Percentiles rank a stretch among this genome's conserved stretches.
phyloP scores from a whole-genome alignment of 1,140 invertebrate genomes.

The Notospermus geniculatus region DNA sequence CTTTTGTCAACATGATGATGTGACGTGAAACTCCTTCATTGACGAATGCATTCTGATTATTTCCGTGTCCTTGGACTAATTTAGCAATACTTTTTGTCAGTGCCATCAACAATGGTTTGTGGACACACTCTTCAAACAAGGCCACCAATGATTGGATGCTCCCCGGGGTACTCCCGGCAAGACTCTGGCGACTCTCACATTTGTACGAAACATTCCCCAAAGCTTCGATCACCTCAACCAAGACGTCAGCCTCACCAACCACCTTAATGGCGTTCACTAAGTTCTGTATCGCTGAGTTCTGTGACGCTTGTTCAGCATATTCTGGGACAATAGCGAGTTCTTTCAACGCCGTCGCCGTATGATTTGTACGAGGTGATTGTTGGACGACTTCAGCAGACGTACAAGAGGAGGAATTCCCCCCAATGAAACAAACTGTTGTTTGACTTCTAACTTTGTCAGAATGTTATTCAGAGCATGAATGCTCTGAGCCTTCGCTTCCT shows the following conservation, averaged over 20 bases:
- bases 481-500: constrained; percentile 39
- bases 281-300: constrained; percentile 18
- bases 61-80: constrained; percentile 31
- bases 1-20: constrained; percentile 32
- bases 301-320: constrained; percentile 32
- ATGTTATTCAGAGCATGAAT: constrained; percentile 46
- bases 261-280: constrained; percentile 42
- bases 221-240: constrained; percentile 38
- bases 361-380: constrained; percentile 33
- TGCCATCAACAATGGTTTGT: constrained; percentile 37
- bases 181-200: constrained; percentile 27
- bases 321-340: constrained; percentile 31
- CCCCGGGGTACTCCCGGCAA: constrained; percentile 32
- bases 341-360: constrained; percentile 32
- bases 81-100: constrained; percentile 37
- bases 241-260: constrained; percentile 37
- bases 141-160: constrained; percentile 33
- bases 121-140: constrained; percentile 37
- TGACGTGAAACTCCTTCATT: constrained; percentile 37
- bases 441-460: constrained; percentile 37
- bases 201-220: constrained; percentile 40
- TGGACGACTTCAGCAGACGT: constrained; percentile 37
- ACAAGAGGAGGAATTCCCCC: constrained; percentile 43
- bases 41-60: constrained; percentile 46
- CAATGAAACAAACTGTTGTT: constrained; percentile 38